Evolutionary conservation across 2,113 vertebrate species (phyloP).

Genomic region (Platysteira castanea): DNA sequence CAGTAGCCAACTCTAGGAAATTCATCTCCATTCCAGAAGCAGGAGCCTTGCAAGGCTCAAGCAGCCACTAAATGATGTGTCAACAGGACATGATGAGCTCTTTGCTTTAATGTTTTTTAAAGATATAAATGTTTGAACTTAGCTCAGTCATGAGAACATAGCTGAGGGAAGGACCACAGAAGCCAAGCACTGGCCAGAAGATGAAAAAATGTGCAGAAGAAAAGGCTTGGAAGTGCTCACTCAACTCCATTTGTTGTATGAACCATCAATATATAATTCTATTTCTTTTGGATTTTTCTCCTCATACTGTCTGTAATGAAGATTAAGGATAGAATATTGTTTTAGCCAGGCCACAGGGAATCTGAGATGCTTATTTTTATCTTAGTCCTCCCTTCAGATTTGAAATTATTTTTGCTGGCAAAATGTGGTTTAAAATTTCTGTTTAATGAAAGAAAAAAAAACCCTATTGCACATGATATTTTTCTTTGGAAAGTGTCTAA

Average conservation of each 20-base stretch:
- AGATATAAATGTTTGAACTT: neutral
- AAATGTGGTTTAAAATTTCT: neutral
- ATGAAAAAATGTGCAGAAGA: neutral
- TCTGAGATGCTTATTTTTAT: conserved; percentile 14
- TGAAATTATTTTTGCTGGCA: conserved; percentile 30
- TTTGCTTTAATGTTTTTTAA: neutral
- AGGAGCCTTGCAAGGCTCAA: neutral
- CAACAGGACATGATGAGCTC: neutral
- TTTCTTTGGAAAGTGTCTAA: neutral
- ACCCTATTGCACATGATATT: neutral
- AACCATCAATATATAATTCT: neutral
- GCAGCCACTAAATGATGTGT: neutral
- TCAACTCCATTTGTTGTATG: neutral
- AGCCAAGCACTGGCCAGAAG: neutral
- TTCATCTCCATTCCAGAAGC: neutral
- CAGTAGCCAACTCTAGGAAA: neutral
- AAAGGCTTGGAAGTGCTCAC: neutral
- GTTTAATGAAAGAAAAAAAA: neutral
- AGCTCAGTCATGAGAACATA: neutral
- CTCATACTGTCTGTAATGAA: neutral
- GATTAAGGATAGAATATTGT: neutral
- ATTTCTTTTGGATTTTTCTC: neutral
- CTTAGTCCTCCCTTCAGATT: neutral
- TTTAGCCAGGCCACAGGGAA: conserved; percentile 6
- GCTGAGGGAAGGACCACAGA: neutral